These are phyloP conservation scores for Sarcophilus harrisii DNA, from an alignment of 2,797 vertebrate species.

Conservation along the genomic window DNA sequence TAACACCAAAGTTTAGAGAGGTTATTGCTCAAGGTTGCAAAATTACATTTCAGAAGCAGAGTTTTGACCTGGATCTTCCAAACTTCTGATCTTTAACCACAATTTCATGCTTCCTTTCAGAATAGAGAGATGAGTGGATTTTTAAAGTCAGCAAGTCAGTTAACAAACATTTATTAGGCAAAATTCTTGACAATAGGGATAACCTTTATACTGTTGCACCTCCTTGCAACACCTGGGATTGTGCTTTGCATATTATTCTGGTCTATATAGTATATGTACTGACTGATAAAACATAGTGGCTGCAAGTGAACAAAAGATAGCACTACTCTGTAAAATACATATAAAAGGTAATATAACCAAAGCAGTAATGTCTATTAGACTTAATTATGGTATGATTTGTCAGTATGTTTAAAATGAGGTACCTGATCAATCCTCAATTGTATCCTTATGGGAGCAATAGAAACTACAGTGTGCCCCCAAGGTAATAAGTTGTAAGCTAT, in stretches of 20 bases:
- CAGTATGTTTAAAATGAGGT: neutral
- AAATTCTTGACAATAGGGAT: neutral
- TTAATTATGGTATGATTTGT: neutral
- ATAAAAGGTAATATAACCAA: neutral
- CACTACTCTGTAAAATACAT: neutral
- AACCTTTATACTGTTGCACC: neutral
- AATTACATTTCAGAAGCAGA: neutral
- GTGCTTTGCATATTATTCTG: neutral
- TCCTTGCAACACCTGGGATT: neutral
- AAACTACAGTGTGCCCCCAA: neutral
- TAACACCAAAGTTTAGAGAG: neutral
- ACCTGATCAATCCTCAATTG: neutral
- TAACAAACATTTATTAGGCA: neutral
- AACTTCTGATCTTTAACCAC: neutral
- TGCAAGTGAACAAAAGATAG: neutral
- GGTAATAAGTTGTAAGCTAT: neutral
- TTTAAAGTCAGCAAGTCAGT: neutral
- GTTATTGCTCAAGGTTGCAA: neutral
- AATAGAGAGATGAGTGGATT: neutral
- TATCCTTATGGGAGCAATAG: neutral
- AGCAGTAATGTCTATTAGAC: neutral
- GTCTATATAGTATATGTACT: neutral
- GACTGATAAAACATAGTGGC: neutral
- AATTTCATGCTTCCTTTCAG: neutral
- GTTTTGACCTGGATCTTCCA: neutral